phyloP scores from a whole-genome alignment of 2,797 vertebrate genomes.

The Pteropus rufus region DNA sequence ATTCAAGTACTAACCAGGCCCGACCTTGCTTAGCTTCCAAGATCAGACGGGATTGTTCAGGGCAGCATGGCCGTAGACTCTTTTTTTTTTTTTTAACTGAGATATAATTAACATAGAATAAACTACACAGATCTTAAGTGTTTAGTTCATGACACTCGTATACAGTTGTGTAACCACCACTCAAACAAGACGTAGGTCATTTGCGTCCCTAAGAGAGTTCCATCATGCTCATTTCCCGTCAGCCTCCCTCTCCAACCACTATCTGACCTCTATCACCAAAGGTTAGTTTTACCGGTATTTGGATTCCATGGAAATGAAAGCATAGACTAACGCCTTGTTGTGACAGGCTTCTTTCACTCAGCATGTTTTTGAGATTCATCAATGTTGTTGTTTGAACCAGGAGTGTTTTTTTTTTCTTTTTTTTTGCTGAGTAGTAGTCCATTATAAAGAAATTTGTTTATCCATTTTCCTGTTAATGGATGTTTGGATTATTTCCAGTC shows the following conservation, averaged over 20 bases:
- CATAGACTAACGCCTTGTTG: neutral
- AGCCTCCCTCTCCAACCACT: neutral
- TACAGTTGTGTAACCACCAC: neutral
- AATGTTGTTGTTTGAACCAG: neutral
- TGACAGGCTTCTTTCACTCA: neutral
- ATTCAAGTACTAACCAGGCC: too few relatives aligned
- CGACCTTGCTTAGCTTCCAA: too few relatives aligned
- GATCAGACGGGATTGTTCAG: too few relatives aligned
- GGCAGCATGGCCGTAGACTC: too few relatives aligned
- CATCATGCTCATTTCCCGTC: neutral
- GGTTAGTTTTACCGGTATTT: neutral
- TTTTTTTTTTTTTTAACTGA: neutral
- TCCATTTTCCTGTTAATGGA: neutral
- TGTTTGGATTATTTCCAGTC: neutral
- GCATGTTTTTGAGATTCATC: neutral
- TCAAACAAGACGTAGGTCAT: neutral
- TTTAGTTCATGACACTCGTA: neutral
- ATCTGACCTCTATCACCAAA: neutral
- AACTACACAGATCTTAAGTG: neutral
- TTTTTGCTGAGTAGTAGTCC: neutral
- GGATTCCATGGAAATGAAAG: conserved; percentile 33
- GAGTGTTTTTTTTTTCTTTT: neutral
- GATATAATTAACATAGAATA: neutral
- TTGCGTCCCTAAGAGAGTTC: neutral
- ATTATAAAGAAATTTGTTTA: neutral